A percentile compares a stretch with the other conserved stretches of the same genome.
Conservation (phyloP, 2,888 invertebrate genomes). For the Pristionchus exspectatus region DNA sequence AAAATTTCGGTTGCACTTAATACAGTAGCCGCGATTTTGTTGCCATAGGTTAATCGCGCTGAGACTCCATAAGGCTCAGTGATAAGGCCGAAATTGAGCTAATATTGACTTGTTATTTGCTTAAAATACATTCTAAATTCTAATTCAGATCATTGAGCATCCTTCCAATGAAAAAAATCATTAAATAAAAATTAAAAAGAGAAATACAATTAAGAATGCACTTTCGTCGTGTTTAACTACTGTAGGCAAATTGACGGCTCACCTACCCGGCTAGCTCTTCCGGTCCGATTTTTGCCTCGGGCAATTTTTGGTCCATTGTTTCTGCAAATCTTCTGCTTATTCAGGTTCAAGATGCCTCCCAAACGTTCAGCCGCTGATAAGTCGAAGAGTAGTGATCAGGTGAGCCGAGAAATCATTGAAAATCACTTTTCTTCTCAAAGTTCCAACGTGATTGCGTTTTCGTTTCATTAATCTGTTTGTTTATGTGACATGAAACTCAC, state of each 20-base stretch:
- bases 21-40: background rate
- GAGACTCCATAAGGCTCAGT: too few relatives aligned
- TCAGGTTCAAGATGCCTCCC: constrained; percentile 32
- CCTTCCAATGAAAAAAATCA: too few relatives aligned
- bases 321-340: background rate
- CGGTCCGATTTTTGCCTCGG: background rate
- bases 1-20: background rate
- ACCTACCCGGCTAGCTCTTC: background rate
- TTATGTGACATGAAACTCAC: background rate
- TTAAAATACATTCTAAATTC: too few relatives aligned
- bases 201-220: too few relatives aligned
- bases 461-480: background rate
- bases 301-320: background rate
- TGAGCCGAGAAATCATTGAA: background rate
- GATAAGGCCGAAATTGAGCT: too few relatives aligned
- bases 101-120: too few relatives aligned
- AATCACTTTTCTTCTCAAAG: background rate
- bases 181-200: too few relatives aligned
- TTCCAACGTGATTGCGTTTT: background rate
- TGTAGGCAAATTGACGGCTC: background rate
- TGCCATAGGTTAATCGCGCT: too few relatives aligned
- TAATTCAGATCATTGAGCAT: too few relatives aligned
- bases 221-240: too few relatives aligned
- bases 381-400: constrained; percentile 42
- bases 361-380: constrained; percentile 40